A percentile compares a stretch with the other conserved stretches of the same genome.
Conservation (phyloP, 64 coral and sea anemone species). For the Actinia tenebrosa region DNA sequence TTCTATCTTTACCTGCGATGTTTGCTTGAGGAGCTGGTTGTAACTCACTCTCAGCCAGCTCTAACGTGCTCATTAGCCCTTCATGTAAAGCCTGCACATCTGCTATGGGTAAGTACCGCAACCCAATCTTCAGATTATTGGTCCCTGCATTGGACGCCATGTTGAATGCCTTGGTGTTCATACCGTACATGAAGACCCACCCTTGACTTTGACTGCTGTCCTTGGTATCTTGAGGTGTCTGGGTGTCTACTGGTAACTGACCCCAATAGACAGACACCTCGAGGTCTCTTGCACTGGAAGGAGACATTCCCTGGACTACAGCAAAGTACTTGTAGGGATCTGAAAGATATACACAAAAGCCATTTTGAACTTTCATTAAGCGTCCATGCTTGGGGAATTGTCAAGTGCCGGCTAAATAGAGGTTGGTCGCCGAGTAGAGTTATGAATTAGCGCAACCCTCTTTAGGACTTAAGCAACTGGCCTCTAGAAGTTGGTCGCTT, state of each 20-base stretch:
- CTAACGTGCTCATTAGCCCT: conserved; percentile 64
- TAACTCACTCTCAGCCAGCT: conserved; percentile 69
- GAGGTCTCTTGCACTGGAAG: conserved; percentile 42
- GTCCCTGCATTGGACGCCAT: conserved; percentile 24
- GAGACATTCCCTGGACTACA: conserved; percentile 16
- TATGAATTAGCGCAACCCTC: too few relatives aligned
- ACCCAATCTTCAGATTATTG: conserved; percentile 32
- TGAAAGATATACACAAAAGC: neutral
- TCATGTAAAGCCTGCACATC: conserved; percentile 67
- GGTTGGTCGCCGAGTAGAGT: too few relatives aligned
- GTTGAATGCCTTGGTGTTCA: conserved; percentile 63
- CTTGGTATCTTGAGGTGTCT: neutral
- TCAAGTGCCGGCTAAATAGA: too few relatives aligned
- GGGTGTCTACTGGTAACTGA: conserved; percentile 22
- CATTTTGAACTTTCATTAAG: too few relatives aligned
- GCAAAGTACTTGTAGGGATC: conserved; percentile 5
- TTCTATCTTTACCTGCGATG: conserved; percentile 22
- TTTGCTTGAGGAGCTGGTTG: conserved; percentile 31
- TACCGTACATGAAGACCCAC: conserved; percentile 46
- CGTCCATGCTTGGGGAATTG: too few relatives aligned
- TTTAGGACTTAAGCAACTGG: too few relatives aligned
- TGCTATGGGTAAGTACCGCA: conserved; percentile 29
- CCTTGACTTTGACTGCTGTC: neutral
- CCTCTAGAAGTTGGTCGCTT: too few relatives aligned
- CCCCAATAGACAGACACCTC: conserved; percentile 81